phyloP scores from a whole-genome alignment of 2,888 invertebrate species.

The Microctonus brassicae region DNA sequence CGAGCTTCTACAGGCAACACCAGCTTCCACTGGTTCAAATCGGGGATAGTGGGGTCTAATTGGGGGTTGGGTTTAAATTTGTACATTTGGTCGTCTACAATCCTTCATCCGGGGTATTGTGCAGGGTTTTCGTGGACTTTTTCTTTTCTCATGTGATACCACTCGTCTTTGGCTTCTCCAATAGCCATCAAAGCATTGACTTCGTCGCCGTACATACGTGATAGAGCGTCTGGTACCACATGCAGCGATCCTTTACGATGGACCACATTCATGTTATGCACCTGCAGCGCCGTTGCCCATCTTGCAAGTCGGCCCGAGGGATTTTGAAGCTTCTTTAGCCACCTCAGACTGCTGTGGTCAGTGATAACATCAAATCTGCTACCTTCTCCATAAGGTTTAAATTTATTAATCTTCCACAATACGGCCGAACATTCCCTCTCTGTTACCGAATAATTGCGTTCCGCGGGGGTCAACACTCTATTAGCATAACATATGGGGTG shows the following conservation, averaged over 20 bases:
- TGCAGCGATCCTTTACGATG: slow-evolving; percentile 24
- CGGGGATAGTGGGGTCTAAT: slow-evolving; percentile 12
- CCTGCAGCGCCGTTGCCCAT: slow-evolving; percentile 28
- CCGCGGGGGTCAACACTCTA: too few relatives aligned
- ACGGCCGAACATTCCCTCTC: neutral
- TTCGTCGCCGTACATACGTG: too few relatives aligned
- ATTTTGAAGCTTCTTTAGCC: neutral
- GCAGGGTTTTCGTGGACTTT: slow-evolving; percentile 12
- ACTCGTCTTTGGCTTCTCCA: too few relatives aligned
- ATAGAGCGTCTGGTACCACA: slow-evolving; percentile 38
- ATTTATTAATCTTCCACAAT: neutral
- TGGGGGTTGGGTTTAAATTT: slow-evolving; percentile 6
- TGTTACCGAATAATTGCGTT: neutral
- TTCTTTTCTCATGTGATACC: too few relatives aligned
- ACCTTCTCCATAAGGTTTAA: neutral
- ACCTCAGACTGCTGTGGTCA: neutral
- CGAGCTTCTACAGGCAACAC: slow-evolving; percentile 12
- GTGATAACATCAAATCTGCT: neutral
- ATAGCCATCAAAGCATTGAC: too few relatives aligned
- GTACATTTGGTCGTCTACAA: slow-evolving; percentile 24
- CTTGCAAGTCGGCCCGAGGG: slow-evolving; percentile 7
- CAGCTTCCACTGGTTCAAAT: slow-evolving; percentile 15
- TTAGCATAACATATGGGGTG: slow-evolving; percentile 8
- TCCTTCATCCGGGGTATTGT: slow-evolving; percentile 29
- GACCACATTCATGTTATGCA: slow-evolving; percentile 17